Evolutionary conservation across 2,888 invertebrate genomes (phyloP), one percentile per base, ranked within the genome.

Genomic region (Hypena proboscidalis): DNA sequence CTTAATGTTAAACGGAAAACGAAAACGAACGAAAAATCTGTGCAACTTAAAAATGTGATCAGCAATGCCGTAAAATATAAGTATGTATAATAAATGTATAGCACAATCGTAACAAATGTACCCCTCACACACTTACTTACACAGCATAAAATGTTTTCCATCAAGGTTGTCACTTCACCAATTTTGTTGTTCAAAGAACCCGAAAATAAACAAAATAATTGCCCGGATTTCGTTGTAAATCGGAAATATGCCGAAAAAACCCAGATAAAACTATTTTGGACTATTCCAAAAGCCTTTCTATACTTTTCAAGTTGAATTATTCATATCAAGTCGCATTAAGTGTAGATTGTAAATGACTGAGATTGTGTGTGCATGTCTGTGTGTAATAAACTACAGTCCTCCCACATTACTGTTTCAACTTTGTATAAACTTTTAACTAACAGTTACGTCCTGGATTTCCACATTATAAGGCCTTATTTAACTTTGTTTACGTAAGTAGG

Each of bases 281-380:
- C 15, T 15, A 9, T 19, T 13, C 8, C 8, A 8, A 35, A 13
- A 26, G 7, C 11, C 2, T 25, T 5, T 19, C 13, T 25, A 8
- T 30, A 25, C 19, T 27, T 11, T 27, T 14, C 7, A 6, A 8
- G 8, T 23, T 38, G 22, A 30, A 30, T 38, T 23, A 11, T 6
- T 30, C 22, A 30, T 30, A 11, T 19, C 6, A n/a, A 11, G 7
- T 14, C 15, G 9, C 1, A 17, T 17, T 17, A 17, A 17, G n/a
- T n/a, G n/a, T n/a, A n/a, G n/a, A n/a, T 14, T 33, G 14, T 14
- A 7, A 33, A 23, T 33, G 6, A 15, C 9, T 14, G 8, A 15
- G 13, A 14, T 33, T 22, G 20, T n/a, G n/a, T 6, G 13, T 22
- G n/a, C 13, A 13, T 14, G 21, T 32, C 11, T 6, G 8, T 25